Base-by-base conservation (phyloP, 1,140 invertebrate species). In the Bombus impatiens region DNA sequence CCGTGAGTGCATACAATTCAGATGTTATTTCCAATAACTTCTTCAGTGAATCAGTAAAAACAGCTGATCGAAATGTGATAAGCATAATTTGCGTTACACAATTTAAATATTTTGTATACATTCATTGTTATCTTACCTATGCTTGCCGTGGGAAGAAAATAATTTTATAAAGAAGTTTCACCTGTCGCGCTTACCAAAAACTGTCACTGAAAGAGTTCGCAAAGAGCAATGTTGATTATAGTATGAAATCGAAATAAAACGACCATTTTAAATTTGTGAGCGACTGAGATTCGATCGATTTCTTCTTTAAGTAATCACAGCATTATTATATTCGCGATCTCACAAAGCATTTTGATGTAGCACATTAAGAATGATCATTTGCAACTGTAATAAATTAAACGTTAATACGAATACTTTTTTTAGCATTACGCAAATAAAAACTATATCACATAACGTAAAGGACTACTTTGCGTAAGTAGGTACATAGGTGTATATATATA, bases 361-460 rank as follows among this genome's bases (percentile, higher is more conserved):
- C 15, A 67, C 35, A 67, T 80, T 57, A 44, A 86, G 53, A 76
- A 82, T 75, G 28, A 28, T 74, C 32, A 35, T 65, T 35, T 32
- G 44, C 9, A 42, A 57, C 22, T 28, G 35, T 12, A 47, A n/a
- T n/a, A 42, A 18, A 22, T 71, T 71, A 5, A 65, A 47, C 6
- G 3, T 78, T 40, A 47, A 35, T 84, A 59, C 25, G 47, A 71
- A 62, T 65, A 62, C 22, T 57, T 47, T 67, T 67, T 86, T 67
- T 37, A 76, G 47, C 75, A 53, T 82, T 76, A 82, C 44, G 59
- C n/a, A 40, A 86, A 75, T 75, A 68, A 70, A 82, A 59, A 32
- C 40, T 37, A 72, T 82, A 82, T 86, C 84, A 70, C 84, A 76
- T 82, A 86, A 82, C n/a, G 37, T 78, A 18, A 18, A 42, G 65